phyloP scores from a whole-genome alignment of 2,797 vertebrate genomes.

The Poeciliopsis presidionis region DNA sequence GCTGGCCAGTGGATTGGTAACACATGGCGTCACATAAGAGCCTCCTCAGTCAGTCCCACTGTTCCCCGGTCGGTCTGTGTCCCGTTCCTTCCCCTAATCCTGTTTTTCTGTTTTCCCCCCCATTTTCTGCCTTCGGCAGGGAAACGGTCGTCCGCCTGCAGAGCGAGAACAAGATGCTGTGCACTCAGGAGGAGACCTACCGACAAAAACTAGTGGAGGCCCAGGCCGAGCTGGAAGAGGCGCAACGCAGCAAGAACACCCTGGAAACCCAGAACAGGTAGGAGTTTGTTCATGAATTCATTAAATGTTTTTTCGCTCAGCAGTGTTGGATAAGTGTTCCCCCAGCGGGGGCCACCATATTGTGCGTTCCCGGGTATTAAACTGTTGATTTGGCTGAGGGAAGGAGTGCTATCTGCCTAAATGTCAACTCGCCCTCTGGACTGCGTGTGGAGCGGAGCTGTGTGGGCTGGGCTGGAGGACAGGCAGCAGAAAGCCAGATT shows the following conservation, averaged over 20 bases:
- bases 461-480: constrained; percentile 75
- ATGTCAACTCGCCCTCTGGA: constrained; percentile 80
- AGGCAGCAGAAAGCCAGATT: constrained; percentile 79
- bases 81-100: not conserved
- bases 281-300: not conserved
- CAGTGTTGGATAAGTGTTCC: constrained; percentile 26
- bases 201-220: constrained; percentile 80
- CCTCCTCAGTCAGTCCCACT: constrained; percentile 1
- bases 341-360: constrained; percentile 49
- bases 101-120: not conserved
- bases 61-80: constrained; percentile 10
- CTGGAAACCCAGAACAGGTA: constrained; percentile 89
- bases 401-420: constrained; percentile 75
- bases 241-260: constrained; percentile 83
- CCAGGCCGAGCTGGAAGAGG: constrained; percentile 86
- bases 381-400: constrained; percentile 64
- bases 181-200: constrained; percentile 86
- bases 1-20: constrained; percentile 15
- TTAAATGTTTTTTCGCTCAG: not conserved
- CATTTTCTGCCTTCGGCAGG: constrained; percentile 65
- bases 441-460: constrained; percentile 67
- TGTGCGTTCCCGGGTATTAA: constrained; percentile 66
- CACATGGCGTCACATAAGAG: constrained; percentile 32
- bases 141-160: constrained; percentile 88
- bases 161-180: constrained; percentile 89